phyloP scores from a whole-genome alignment of 2,797 vertebrate species.

The Threskiornis aethiopicus region DNA sequence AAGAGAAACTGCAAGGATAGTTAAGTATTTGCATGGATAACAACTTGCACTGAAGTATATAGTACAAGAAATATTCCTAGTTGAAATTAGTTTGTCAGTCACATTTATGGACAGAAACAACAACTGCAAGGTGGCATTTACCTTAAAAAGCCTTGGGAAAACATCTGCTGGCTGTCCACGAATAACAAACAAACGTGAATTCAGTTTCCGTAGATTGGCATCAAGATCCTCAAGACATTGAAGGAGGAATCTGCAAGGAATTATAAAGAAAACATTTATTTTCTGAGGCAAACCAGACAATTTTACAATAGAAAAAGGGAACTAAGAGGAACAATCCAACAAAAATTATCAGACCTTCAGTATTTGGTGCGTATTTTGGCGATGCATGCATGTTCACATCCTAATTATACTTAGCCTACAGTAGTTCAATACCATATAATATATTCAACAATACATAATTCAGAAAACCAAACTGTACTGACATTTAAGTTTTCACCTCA shows the following conservation, averaged over 20 bases:
- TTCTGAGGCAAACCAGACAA: neutral
- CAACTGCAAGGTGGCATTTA: conserved; percentile 38
- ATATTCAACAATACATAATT: neutral
- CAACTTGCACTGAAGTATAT: neutral
- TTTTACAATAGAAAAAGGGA: neutral
- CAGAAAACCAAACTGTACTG: neutral
- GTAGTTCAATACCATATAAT: neutral
- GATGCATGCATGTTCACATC: neutral
- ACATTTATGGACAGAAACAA: neutral
- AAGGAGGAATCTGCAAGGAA: conserved; percentile 86
- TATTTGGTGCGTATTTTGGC: neutral
- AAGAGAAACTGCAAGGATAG: neutral
- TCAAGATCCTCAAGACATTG: conserved; percentile 95
- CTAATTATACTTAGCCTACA: neutral
- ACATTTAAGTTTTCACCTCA: neutral
- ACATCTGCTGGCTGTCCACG: conserved; percentile 95
- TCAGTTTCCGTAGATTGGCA: conserved; percentile 91
- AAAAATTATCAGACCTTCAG: neutral
- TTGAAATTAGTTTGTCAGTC: neutral
- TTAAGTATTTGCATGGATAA: neutral
- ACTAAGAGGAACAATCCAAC: neutral
- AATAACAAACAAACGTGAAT: conserved; percentile 94
- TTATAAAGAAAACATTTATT: neutral
- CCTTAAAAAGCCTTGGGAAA: conserved; percentile 95
- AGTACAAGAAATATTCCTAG: neutral